Evolutionary conservation across 2,888 invertebrate genomes (phyloP).

Genomic region (Heliconius cydno): DNA sequence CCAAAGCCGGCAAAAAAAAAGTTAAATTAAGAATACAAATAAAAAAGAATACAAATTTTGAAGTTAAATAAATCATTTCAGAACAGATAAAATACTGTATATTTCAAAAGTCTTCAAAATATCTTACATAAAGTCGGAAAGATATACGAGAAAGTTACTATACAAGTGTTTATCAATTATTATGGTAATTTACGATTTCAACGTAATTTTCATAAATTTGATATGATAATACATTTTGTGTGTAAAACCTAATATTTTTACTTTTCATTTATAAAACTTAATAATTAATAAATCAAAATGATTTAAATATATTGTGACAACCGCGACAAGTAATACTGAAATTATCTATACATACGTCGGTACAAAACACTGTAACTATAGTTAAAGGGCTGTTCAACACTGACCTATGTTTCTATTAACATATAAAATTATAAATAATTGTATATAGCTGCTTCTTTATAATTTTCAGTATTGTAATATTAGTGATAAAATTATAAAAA

Average conservation of each 20-base stretch:
- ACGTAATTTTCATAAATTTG: background rate
- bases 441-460: background rate
- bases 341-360: conserved; percentile 30
- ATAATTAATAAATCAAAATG: conserved; percentile 1
- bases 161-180: background rate
- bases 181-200: background rate
- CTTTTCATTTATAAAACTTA: conserved; percentile 6
- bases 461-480: background rate
- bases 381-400: background rate
- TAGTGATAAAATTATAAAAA: background rate
- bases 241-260: background rate
- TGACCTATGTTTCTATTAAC: conserved; percentile 5
- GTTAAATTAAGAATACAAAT: background rate
- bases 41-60: too few species aligned
- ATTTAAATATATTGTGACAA: conserved; percentile 36
- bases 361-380: conserved; percentile 9
- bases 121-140: background rate
- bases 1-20: background rate
- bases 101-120: background rate
- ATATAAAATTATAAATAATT: background rate
- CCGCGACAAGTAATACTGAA: conserved; percentile 43
- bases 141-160: background rate
- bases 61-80: background rate
- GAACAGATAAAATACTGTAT: background rate
- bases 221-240: conserved; percentile 7